Evolutionary conservation across 2,113 vertebrate genomes (phyloP), one percentile per base, ranked within the genome.

Genomic region (Petroica traversi): DNA sequence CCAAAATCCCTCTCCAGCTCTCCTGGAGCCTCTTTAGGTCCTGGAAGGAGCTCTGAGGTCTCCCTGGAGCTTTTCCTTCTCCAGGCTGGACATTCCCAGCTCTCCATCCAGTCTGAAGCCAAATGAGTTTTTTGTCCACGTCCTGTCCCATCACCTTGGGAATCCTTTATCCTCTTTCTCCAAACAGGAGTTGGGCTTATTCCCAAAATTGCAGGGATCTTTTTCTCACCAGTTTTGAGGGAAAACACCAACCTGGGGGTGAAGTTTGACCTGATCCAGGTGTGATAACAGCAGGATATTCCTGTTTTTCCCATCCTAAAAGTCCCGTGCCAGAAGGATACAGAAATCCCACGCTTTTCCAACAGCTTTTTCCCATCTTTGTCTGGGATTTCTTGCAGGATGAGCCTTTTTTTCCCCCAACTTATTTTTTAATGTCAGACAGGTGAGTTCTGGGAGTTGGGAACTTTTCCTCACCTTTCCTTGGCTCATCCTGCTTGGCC

Each of bases 211-310:
- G 5, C 24, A n/a, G 19, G 11, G 10, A 3, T 51, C 5, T 43
- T 61, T 26, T 34, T 38, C 41, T 43, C 51, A 25, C 5, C 7
- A 7, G 6, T 89, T 91, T 33, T 51, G 48, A 77, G 36, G 43
- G 73, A 29, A 57, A 61, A 38, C 0, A 2, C 1, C 20, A 19
- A 3, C 18, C 80, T 76, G 1, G 8, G 6, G 36, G 8, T 52
- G 45, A 76, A 13, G 6, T 72, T 86, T 45, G 25, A 14, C 3
- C 3, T 4, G 6, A 36, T 59, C 15, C 24, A 17, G 36, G 2
- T 33, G 17, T 0, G 6, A 6, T 23, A 4, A 8, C 6, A 16
- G 26, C 0, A 1, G 54, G 22, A 19, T 52, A 25, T 8, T 31
- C 49, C 36, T 1, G 1, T 28, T 68, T 52, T 46, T 83, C 4